Percentiles rank a stretch among this genome's conserved stretches.
phyloP scores from a whole-genome alignment of 2,888 invertebrate genomes.

The Drosophila colorata region DNA sequence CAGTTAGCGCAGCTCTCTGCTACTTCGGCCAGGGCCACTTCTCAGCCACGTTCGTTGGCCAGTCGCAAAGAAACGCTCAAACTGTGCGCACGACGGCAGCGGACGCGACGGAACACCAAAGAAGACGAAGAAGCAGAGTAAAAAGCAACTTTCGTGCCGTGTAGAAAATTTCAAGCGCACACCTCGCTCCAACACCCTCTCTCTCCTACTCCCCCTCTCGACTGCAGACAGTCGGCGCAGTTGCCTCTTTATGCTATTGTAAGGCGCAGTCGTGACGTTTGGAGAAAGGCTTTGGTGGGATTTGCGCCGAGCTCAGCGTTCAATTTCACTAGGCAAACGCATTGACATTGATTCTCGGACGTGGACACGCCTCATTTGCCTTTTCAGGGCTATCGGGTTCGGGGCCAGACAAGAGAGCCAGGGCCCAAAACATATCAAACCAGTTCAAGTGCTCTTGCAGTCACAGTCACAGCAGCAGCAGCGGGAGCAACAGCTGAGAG shows the following conservation, averaged over 20 bases:
- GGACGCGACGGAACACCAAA: slow-evolving; percentile 10
- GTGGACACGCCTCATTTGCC: slow-evolving; percentile 35
- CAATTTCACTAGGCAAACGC: slow-evolving; percentile 59
- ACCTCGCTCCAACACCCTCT: neutral
- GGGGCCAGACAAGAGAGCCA: slow-evolving; percentile 31
- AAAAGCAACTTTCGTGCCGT: slow-evolving; percentile 69
- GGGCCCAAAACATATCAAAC: slow-evolving; percentile 47
- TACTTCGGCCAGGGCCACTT: slow-evolving; percentile 48
- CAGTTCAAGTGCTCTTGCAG: slow-evolving; percentile 64
- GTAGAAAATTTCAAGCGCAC: slow-evolving; percentile 35
- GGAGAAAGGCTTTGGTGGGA: slow-evolving; percentile 67
- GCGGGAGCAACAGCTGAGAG: slow-evolving; percentile 18
- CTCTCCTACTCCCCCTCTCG: neutral
- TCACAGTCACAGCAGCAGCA: slow-evolving; percentile 19
- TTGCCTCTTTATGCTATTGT: slow-evolving; percentile 15
- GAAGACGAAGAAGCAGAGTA: slow-evolving; percentile 22
- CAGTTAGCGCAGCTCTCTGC: slow-evolving; percentile 40
- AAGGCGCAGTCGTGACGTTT: slow-evolving; percentile 28
- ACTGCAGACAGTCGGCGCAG: neutral
- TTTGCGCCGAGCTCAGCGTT: slow-evolving; percentile 28
- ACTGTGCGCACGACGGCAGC: slow-evolving; percentile 60
- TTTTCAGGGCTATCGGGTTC: slow-evolving; percentile 71
- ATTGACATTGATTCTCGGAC: slow-evolving; percentile 71
- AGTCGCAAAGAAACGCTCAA: slow-evolving; percentile 73
- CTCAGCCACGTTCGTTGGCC: slow-evolving; percentile 54